Conservation (phyloP, 2,888 invertebrate species). For the Amphiduros pacificus region DNA sequence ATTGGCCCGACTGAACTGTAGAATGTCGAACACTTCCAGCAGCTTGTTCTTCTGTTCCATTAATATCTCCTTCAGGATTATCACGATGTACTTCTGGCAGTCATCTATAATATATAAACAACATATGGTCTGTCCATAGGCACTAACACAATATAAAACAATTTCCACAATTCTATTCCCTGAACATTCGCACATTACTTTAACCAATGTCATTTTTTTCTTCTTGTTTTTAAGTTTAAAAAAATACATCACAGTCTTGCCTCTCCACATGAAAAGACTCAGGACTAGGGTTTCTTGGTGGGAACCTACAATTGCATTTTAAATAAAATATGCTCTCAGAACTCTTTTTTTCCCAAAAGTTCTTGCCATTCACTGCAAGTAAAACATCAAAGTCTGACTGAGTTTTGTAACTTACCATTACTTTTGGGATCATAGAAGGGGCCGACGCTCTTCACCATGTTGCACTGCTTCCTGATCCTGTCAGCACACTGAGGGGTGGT, state of each 20-base stretch:
- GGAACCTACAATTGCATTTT: neutral
- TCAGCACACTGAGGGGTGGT: conserved; percentile 71
- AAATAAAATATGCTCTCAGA: neutral
- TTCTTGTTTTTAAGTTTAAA: no score
- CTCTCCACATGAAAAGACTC: no score
- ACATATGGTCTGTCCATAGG: no score
- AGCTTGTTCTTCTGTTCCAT: neutral
- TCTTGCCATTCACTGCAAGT: no score
- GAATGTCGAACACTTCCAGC: neutral
- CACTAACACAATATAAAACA: no score
- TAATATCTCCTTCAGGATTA: neutral
- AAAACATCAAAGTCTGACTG: neutral
- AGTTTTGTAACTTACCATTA: neutral
- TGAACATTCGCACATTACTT: no score
- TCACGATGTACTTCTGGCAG: neutral
- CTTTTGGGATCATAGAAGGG: conserved; percentile 15
- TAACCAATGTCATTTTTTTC: no score
- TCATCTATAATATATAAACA: neutral
- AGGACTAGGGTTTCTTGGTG: neutral
- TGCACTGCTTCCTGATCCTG: conserved; percentile 71
- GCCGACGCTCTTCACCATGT: conserved; percentile 64
- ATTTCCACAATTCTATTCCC: no score
- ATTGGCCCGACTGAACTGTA: neutral
- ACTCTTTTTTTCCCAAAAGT: no score
- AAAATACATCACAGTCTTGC: no score